Percentiles rank a stretch among this genome's conserved stretches.
Evolutionary conservation across 1,140 invertebrate species (phyloP).

Genomic region (Sminthurides bifidus): DNA sequence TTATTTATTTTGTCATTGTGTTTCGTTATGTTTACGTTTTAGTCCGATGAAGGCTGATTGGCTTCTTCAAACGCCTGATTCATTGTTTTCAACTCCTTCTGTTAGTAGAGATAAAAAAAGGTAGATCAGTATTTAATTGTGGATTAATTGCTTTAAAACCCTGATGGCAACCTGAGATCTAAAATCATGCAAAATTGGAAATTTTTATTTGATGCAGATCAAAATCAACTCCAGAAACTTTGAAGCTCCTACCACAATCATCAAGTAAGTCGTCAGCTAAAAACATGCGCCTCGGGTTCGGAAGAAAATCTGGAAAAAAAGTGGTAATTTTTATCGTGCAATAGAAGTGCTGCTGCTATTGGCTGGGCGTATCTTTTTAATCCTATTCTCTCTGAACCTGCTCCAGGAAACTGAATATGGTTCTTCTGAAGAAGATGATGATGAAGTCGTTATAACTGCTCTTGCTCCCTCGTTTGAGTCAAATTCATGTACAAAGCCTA

Average conservation of each 20-base stretch:
- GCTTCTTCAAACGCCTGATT: constrained; percentile 7
- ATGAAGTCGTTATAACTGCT: no score
- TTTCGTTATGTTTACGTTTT: neutral
- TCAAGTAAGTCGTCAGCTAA: neutral
- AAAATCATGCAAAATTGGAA: no score
- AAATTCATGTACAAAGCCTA: neutral
- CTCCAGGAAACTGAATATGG: neutral
- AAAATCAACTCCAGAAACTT: neutral
- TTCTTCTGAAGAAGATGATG: neutral
- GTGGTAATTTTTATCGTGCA: neutral
- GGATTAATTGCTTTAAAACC: neutral
- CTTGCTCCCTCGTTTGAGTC: neutral
- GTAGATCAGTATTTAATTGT: neutral
- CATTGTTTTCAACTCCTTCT: neutral
- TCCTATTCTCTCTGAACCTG: neutral
- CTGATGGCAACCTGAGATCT: no score
- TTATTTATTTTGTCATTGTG: no score
- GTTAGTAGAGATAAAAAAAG: neutral
- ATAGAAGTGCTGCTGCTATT: neutral
- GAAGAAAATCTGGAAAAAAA: constrained; percentile 17
- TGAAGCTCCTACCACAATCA: neutral
- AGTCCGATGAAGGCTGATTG: constrained; percentile 25
- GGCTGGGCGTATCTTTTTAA: neutral
- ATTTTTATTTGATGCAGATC: neutral
- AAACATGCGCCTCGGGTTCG: constrained; percentile 11